Evolutionary conservation across 2,888 invertebrate species (phyloP).

Genomic region (Synergus gifuensis): DNA sequence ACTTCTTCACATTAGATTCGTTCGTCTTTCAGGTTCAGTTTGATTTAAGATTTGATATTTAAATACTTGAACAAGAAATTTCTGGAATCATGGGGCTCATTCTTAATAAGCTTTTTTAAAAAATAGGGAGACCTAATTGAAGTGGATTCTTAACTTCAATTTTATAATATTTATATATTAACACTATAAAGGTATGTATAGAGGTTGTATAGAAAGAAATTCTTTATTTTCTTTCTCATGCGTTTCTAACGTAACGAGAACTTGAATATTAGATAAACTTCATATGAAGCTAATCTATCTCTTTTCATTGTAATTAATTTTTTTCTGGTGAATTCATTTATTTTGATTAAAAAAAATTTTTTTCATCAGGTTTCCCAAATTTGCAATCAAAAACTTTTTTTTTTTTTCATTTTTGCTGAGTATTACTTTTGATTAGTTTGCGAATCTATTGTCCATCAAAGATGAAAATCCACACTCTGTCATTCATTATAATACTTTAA

Average conservation of each 20-base stretch:
- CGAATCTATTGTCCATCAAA: background rate
- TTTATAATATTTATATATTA: constrained; percentile 25
- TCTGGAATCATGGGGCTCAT: background rate
- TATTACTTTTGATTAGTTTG: background rate
- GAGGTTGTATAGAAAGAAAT: constrained; percentile 5
- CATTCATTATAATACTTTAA: background rate
- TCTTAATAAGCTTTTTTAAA: background rate
- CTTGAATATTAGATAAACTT: background rate
- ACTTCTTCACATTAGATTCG: background rate
- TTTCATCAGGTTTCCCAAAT: background rate
- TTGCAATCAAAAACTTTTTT: background rate
- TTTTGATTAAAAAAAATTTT: background rate
- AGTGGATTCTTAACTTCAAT: background rate
- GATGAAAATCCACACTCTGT: background rate
- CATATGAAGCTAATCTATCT: background rate
- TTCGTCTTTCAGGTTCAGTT: background rate
- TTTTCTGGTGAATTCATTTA: background rate
- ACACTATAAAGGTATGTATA: background rate
- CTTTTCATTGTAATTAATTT: background rate
- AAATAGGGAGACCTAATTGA: background rate
- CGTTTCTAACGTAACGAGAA: background rate
- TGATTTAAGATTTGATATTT: background rate
- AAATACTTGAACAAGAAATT: background rate
- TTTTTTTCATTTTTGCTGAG: background rate
- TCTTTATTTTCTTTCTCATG: background rate